These are phyloP conservation scores for Cnemophilus loriae DNA, from an alignment of 2,113 vertebrate genomes.

Conservation along the genomic window DNA sequence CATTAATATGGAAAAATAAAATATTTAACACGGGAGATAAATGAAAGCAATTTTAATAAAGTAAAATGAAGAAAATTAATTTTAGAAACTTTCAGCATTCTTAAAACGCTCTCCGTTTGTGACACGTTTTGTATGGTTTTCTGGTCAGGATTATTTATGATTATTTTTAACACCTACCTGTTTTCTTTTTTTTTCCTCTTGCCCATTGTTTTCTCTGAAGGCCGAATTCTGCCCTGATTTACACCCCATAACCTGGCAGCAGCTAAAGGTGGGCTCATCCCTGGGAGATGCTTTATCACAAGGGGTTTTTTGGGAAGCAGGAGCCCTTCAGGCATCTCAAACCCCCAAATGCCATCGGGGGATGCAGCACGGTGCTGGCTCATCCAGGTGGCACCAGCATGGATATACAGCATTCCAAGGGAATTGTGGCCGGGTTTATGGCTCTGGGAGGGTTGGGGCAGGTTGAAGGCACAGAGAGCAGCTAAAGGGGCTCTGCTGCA, in stretches of 20 bases:
- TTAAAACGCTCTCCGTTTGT: slow-evolving; percentile 29
- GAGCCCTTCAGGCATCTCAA: background rate
- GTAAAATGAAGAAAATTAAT: slow-evolving; percentile 84
- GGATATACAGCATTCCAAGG: rapidly evolving
- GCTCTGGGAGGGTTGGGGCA: rapidly evolving
- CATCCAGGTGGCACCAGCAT: background rate
- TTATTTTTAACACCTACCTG: slow-evolving; percentile 5
- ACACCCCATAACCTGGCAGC: background rate
- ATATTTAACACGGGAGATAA: slow-evolving; percentile 81
- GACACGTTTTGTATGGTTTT: slow-evolving; percentile 47
- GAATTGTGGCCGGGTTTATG: background rate
- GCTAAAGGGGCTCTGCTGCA: background rate
- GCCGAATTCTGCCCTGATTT: background rate
- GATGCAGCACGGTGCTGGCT: background rate
- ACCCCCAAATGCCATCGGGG: background rate
- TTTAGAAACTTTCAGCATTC: slow-evolving; percentile 71
- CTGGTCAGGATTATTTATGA: slow-evolving; percentile 56
- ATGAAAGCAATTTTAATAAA: slow-evolving; percentile 84
- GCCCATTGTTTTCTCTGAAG: background rate
- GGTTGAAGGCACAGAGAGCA: background rate
- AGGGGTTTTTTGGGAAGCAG: background rate
- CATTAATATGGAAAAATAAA: slow-evolving; percentile 86
- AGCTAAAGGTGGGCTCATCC: background rate
- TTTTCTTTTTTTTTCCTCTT: background rate
- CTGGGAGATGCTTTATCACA: background rate